phyloP scores from a whole-genome alignment of 2,113 vertebrate species.

The Chunga burmeisteri region DNA sequence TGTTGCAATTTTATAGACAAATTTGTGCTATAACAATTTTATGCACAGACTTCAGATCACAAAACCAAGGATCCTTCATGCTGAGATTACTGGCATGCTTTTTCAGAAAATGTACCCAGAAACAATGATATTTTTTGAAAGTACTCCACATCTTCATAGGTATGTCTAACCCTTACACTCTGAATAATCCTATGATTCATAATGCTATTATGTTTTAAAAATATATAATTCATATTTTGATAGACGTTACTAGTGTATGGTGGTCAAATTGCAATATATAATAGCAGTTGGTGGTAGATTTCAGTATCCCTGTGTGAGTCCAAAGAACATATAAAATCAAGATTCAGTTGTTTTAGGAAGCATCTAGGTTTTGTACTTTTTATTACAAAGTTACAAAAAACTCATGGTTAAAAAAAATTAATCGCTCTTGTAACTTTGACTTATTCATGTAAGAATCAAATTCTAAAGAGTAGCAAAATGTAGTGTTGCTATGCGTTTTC shows the following conservation, averaged over 20 bases:
- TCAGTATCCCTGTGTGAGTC: slow-evolving; percentile 13
- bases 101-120: slow-evolving; percentile 23
- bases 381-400: background rate
- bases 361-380: background rate
- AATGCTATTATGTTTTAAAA: slow-evolving; percentile 53
- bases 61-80: slow-evolving; percentile 40
- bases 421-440: background rate
- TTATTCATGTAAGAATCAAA: background rate
- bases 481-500: background rate
- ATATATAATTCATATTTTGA: slow-evolving; percentile 48
- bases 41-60: slow-evolving; percentile 17
- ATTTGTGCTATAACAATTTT: slow-evolving; percentile 37
- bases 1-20: background rate
- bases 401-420: background rate
- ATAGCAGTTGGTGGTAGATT: slow-evolving; percentile 41
- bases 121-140: slow-evolving; percentile 53
- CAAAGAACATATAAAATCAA: background rate
- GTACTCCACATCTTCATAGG: slow-evolving; percentile 7
- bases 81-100: slow-evolving; percentile 42
- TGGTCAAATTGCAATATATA: slow-evolving; percentile 43
- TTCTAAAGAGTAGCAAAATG: background rate
- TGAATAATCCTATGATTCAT: slow-evolving; percentile 36
- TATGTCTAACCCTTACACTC: slow-evolving; percentile 34
- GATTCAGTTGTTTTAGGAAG: background rate
- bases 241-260: slow-evolving; percentile 21